phyloP scores from a whole-genome alignment of 2,113 vertebrate species.

The Catagonus wagneri region DNA sequence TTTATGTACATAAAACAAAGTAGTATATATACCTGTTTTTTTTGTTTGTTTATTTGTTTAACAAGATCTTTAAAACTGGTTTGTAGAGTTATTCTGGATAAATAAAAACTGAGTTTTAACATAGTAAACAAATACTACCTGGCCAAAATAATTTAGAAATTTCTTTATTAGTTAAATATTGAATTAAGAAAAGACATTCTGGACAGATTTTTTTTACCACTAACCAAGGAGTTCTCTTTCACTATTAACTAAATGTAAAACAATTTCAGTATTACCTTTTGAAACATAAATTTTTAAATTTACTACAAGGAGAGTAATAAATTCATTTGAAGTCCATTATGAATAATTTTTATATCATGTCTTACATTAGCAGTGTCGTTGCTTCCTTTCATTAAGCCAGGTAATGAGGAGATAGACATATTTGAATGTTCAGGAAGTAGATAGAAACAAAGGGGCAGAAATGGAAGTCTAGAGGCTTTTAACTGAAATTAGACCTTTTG shows the following conservation, averaged over 20 bases:
- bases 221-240: neutral
- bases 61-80: neutral
- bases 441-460: neutral
- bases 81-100: neutral
- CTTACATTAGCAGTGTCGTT: neutral
- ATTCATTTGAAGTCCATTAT: slow-evolving; percentile 10
- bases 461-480: neutral
- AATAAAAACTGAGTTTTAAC: neutral
- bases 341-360: neutral
- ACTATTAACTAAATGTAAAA: slow-evolving; percentile 46
- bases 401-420: neutral
- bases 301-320: neutral
- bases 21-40: too few relatives aligned
- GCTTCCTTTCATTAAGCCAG: neutral
- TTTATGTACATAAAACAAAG: neutral
- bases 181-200: neutral
- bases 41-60: neutral
- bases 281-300: slow-evolving; percentile 25
- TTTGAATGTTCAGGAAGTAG: neutral
- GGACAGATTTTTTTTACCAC: neutral
- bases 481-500: slow-evolving; percentile 9
- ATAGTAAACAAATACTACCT: neutral
- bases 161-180: slow-evolving; percentile 29
- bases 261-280: slow-evolving; percentile 37
- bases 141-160: neutral